A percentile compares a stretch with the other conserved stretches of the same genome.
These are phyloP conservation scores for Rhimphoctona megacephalus DNA, from an alignment of 2,888 invertebrate species.

Conservation along the genomic window DNA sequence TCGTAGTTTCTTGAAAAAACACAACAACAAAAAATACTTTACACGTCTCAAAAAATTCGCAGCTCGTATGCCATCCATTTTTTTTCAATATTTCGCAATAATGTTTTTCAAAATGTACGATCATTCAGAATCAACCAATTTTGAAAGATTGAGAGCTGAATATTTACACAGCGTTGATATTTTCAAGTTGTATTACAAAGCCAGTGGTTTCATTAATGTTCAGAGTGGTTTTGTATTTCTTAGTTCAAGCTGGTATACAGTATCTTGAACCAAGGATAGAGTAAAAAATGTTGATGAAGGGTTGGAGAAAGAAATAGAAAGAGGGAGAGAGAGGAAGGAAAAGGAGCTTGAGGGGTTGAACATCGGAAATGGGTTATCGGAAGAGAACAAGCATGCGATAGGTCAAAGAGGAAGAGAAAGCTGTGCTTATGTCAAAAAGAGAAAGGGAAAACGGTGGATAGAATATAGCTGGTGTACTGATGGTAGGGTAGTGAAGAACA, in stretches of 20 bases:
- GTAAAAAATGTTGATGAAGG: conserved; percentile 10
- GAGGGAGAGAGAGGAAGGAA: background rate
- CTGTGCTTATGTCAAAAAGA: conserved; percentile 10
- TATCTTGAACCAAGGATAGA: background rate
- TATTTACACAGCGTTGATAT: background rate
- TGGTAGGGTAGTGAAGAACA: conserved; percentile 9
- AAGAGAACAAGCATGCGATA: conserved; percentile 4
- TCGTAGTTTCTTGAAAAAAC: no score
- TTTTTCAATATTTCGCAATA: background rate
- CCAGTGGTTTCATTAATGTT: background rate
- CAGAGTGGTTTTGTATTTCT: background rate
- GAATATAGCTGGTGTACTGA: conserved; percentile 23
- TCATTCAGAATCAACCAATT: background rate
- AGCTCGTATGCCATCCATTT: background rate
- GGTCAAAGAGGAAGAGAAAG: conserved; percentile 13
- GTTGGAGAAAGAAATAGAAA: background rate
- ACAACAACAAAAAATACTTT: no score
- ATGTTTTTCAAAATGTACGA: background rate
- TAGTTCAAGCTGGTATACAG: background rate
- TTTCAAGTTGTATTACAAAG: no score
- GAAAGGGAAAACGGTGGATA: background rate
- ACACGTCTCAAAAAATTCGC: background rate
- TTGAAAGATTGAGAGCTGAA: background rate
- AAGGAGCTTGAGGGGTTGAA: background rate
- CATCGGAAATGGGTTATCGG: conserved; percentile 14